phyloP scores from a whole-genome alignment of 2,113 vertebrate species.

The Myrmecophaga tridactyla region DNA sequence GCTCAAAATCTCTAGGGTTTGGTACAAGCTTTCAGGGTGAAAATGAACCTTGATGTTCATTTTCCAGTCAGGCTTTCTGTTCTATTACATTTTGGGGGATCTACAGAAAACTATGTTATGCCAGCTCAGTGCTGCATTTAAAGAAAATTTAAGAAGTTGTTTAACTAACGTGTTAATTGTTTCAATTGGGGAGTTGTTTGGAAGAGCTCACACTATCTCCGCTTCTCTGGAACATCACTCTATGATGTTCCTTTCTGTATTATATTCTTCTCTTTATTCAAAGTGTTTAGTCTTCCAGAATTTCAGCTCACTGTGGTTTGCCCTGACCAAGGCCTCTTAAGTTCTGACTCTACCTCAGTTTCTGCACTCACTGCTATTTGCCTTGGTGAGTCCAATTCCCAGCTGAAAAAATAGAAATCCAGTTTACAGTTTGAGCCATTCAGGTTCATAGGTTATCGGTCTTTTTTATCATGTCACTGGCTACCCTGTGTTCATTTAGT shows the following conservation, averaged over 20 bases:
- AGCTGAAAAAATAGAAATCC: background rate
- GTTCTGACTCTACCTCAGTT: background rate
- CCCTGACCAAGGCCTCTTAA: background rate
- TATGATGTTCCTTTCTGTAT: background rate
- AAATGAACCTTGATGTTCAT: background rate
- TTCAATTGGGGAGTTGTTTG: background rate
- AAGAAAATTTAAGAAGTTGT: background rate
- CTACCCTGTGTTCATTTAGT: background rate
- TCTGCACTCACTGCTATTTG: background rate
- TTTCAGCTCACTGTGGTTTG: background rate
- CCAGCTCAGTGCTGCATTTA: background rate
- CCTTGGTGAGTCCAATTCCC: background rate
- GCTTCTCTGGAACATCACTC: background rate
- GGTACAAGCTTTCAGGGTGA: background rate
- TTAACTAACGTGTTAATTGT: background rate
- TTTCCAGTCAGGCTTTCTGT: background rate
- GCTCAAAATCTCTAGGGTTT: background rate
- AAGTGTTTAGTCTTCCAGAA: background rate
- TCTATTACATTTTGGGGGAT: background rate
- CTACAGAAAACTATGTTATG: background rate
- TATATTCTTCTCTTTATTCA: background rate
- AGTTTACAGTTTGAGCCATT: background rate
- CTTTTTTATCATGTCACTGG: background rate
- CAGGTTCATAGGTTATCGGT: background rate
- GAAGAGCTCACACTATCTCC: slow-evolving; percentile 32